These are phyloP conservation scores for Siniperca undulata DNA, from an alignment of 2,797 vertebrate genomes.

Conservation along the genomic window DNA sequence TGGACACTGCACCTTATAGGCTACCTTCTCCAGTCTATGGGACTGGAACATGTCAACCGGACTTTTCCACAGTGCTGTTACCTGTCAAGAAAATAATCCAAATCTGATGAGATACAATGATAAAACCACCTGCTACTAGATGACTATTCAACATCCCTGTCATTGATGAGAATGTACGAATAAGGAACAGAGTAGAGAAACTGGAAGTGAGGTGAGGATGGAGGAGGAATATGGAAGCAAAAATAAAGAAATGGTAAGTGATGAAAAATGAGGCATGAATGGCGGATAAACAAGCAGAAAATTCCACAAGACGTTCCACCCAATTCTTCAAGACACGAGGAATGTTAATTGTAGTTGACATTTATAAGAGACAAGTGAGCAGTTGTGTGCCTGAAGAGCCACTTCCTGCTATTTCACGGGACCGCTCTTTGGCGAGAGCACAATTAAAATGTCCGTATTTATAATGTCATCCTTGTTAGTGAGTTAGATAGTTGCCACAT, in stretches of 20 bases:
- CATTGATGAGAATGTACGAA: neutral
- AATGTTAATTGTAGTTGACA: constrained; percentile 33
- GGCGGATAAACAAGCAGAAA: neutral
- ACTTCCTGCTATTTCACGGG: neutral
- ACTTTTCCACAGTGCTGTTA: constrained; percentile 12
- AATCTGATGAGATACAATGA: neutral
- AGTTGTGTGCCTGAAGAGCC: neutral
- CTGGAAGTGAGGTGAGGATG: neutral
- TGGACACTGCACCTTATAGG: neutral
- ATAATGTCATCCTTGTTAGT: constrained; percentile 53
- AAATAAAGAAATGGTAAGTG: neutral
- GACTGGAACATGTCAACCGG: constrained; percentile 10
- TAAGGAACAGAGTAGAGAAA: neutral
- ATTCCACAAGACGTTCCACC: neutral
- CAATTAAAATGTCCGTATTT: constrained; percentile 43
- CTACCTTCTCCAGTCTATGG: neutral
- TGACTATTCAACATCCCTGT: neutral
- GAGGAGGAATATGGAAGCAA: neutral
- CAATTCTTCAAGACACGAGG: neutral
- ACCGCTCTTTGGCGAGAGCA: neutral
- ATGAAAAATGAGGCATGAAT: neutral
- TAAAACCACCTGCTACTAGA: neutral
- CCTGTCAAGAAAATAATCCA: neutral
- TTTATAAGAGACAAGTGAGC: constrained; percentile 18
- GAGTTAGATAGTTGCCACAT: constrained; percentile 19